Conservation (phyloP, 2,113 vertebrate genomes). For the Myodes glareolus region DNA sequence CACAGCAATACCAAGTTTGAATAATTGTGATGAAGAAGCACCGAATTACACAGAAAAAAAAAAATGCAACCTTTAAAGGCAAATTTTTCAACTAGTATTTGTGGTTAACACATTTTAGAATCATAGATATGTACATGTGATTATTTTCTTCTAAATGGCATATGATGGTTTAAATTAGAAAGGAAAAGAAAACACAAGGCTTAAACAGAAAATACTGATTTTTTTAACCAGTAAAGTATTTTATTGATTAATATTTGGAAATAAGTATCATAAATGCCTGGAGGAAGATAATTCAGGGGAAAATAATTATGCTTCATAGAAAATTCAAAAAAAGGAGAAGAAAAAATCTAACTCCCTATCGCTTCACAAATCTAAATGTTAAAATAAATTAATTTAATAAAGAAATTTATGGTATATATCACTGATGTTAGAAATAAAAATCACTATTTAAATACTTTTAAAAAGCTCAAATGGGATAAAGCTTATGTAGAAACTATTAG, state of each 20-base stretch:
- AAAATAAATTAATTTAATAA: slow-evolving; percentile 40
- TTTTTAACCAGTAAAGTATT: not conserved
- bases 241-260: slow-evolving; percentile 11
- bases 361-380: not conserved
- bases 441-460: not conserved
- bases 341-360: accelerated
- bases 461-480: not conserved
- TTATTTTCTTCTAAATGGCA: not conserved
- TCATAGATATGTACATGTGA: not conserved
- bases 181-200: not conserved
- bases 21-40: not conserved
- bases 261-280: not conserved
- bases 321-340: too few species aligned
- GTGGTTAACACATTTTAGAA: not conserved
- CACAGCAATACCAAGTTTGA: accelerated
- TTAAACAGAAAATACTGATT: not conserved
- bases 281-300: not conserved
- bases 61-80: not conserved
- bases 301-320: not conserved
- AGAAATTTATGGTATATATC: slow-evolving; percentile 14
- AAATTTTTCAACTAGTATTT: not conserved
- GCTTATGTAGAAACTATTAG: not conserved
- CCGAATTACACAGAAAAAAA: not conserved
- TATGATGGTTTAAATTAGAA: not conserved
- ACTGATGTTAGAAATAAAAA: not conserved